Evolutionary conservation across 37 sponge, comb jelly and placozoan genomes (phyloP), one percentile per base, ranked within the genome.

Genomic region (Petrosia ficiformis): DNA sequence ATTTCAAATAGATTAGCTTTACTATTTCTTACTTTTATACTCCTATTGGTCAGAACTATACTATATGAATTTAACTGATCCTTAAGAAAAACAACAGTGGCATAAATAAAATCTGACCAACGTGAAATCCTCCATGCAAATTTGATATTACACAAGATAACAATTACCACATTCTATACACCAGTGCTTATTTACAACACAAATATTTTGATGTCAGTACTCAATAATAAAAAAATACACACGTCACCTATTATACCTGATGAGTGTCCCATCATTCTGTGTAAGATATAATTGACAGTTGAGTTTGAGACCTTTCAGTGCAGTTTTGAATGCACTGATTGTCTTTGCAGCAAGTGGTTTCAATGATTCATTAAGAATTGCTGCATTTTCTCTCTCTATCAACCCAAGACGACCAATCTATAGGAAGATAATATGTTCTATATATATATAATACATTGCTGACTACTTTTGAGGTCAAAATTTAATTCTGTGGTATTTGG

Each of bases 241-340:
- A 22, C n/a, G 6, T 5, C 57, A 32, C 59, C 42, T 24, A n/a
- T 1, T 69, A 19, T 11, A 93, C 94, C 90, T 93, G 67, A 93
- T 89, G 41, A 93, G 75, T 24, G 94, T 93, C n/a, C 94, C 90
- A 80, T 93, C 94, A 75, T 93, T 93, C 44, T 93, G 90, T 21
- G 94, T 89, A 32, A 93, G 80, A 77, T 73, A 89, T 58, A 93
- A 88, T 14, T 79, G 87, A 63, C 89, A 89, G 0, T 24, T 68
- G 44, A 93, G 59, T 40, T 48, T 26, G 1, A 89, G 72, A 24
- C 59, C 30, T 4, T 72, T 29, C 28, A 93, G 90, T 14, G 94
- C 94, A 31, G 61, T 33, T 26, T 75, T 48, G 26, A 93, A 89
- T 2, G 90, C 89, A n/a, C 5, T 14, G 72, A 93, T 72, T 6